phyloP scores from a whole-genome alignment of 1,140 invertebrate species.

The Heterodera schachtii region DNA sequence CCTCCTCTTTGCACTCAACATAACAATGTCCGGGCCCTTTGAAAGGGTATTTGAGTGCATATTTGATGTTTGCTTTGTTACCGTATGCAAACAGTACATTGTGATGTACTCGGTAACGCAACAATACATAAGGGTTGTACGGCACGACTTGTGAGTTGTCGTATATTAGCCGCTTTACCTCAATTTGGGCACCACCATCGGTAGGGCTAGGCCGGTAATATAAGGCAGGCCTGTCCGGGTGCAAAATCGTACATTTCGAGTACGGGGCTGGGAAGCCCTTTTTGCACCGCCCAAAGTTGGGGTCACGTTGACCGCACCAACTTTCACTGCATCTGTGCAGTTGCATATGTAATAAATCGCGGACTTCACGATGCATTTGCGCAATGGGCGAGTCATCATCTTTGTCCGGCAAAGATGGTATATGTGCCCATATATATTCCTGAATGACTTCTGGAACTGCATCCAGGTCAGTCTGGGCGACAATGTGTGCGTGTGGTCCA shows the following conservation, averaged over 20 bases:
- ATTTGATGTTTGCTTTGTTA: slow-evolving; percentile 1
- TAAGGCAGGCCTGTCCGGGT: not conserved
- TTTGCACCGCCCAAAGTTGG: slow-evolving; percentile 15
- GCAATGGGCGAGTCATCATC: slow-evolving; percentile 9
- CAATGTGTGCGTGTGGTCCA: slow-evolving; percentile 14
- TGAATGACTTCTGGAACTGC: slow-evolving; percentile 10
- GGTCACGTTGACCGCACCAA: not conserved
- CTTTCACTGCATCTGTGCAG: slow-evolving; percentile 10
- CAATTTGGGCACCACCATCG: slow-evolving; percentile 1
- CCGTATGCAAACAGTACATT: slow-evolving; percentile 6
- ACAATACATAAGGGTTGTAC: slow-evolving; percentile 16
- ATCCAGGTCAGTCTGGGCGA: slow-evolving; percentile 1
- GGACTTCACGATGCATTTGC: slow-evolving; percentile 3
- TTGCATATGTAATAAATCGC: slow-evolving; percentile 9
- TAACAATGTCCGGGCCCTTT: slow-evolving; percentile 8
- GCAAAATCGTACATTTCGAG: not conserved
- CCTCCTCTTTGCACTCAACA: not conserved
- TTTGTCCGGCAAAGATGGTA: not conserved
- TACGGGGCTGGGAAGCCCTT: slow-evolving; percentile 20
- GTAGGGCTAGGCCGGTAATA: not conserved
- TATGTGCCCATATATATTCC: slow-evolving; percentile 19
- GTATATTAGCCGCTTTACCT: not conserved
- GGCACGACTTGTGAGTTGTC: slow-evolving; percentile 19
- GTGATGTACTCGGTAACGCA: slow-evolving; percentile 13
- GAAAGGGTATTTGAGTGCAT: slow-evolving; percentile 17